Evolutionary conservation across 2,797 vertebrate species (phyloP), one percentile per base, ranked within the genome.

Genomic region (Sciaenops ocellatus): DNA sequence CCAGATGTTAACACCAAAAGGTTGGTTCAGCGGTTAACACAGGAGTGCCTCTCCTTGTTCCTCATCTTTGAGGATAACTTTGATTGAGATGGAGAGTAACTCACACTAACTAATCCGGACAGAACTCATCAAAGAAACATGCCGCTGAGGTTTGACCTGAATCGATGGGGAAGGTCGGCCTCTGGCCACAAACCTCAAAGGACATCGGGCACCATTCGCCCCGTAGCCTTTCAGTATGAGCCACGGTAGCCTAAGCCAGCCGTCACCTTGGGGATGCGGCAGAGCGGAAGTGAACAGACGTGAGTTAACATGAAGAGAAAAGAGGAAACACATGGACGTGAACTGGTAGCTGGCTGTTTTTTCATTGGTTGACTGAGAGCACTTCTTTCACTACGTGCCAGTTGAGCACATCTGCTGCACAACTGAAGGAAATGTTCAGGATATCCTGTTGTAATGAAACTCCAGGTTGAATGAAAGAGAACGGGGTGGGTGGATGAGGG

Each of bases 121-220:
- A 92, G 91, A 82, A 50, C 81, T 94, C 89, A 94, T 95, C 89
- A 95, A 95, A 93, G 91, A 96, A 93, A 91, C 90, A 95, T 94
- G 87, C 67, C 30, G 62, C 62, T 87, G 89, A 91, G 85, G 88
- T 84, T 80, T 72, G 81, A 82, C 90, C 77, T 63, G 82, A 91
- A 92, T 94, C 93, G 90, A 85, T 90, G 73, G 76, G 84, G 79
- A 84, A 75, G 68, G 65, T 78, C 18, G 63, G 85, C 87, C 83
- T 73, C 77, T 78, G 83, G 91, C 90, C 91, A 83, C 86, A 87
- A 88, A 83, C 85, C 91, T 87, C 85, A 64, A 34, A 87, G 88
- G 89, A 90, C 69, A 72, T 65, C 22, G 4, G 85, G 82, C 66
- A 38, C 86, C 73, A 67, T 79, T 87, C 66, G 50, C 51, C 81